phyloP scores from a whole-genome alignment of 2,113 vertebrate species.

The Macquaria australasica region DNA sequence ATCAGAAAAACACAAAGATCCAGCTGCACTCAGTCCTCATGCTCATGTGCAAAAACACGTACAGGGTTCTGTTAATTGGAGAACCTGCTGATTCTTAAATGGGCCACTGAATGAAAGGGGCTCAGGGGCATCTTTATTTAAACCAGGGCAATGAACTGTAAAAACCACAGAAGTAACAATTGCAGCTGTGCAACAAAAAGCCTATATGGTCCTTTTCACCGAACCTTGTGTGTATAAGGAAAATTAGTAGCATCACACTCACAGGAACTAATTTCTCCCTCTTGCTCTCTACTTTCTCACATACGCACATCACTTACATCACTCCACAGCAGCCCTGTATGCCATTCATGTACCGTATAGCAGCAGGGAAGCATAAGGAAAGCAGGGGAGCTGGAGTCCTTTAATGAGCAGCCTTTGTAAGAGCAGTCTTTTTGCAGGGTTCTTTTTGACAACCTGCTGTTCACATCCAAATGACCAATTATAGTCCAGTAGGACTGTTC shows the following conservation, averaged over 20 bases:
- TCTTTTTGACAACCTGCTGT: conserved; percentile 40
- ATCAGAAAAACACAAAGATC: neutral
- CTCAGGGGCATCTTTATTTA: conserved; percentile 11
- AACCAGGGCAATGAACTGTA: neutral
- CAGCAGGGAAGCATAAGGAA: conserved; percentile 17
- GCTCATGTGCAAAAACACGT: neutral
- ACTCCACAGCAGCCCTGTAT: conserved; percentile 21
- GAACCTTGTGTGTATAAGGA: neutral
- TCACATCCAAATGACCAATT: conserved; percentile 56
- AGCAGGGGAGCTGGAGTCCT: neutral
- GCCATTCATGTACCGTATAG: neutral
- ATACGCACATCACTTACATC: conserved; percentile 27
- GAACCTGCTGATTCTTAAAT: conserved; percentile 33
- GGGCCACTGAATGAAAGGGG: neutral
- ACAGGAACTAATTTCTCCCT: neutral
- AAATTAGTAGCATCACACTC: conserved; percentile 3
- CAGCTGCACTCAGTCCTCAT: neutral
- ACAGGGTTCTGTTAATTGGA: neutral
- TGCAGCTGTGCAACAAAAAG: conserved; percentile 3
- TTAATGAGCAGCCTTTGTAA: conserved; percentile 61
- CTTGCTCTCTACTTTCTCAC: conserved; percentile 15
- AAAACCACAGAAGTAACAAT: neutral
- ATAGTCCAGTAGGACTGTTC: conserved; percentile 17
- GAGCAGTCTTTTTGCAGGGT: conserved; percentile 7
- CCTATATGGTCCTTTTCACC: neutral